Percentiles rank a stretch among this genome's conserved stretches.
Conservation (phyloP, 2,888 invertebrate genomes). For the Adelphocoris suturalis region DNA sequence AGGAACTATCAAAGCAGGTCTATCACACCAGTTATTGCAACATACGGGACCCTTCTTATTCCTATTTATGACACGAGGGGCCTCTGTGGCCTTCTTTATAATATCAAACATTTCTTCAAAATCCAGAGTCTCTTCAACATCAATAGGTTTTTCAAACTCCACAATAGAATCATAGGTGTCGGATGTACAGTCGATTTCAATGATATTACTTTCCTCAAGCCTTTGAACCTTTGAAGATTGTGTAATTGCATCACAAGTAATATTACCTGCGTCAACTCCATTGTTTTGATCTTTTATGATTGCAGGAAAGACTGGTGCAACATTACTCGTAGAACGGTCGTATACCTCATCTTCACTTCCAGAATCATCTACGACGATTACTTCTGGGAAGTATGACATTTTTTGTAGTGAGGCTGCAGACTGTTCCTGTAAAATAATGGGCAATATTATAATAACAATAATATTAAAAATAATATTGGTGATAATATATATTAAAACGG, state of each 20-base stretch:
- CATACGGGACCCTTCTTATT: constrained; percentile 37
- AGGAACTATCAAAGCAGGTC: background rate
- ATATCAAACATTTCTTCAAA: background rate
- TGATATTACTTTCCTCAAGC: background rate
- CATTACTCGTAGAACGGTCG: background rate
- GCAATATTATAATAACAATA: too few relatives aligned
- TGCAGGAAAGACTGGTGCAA: too few relatives aligned
- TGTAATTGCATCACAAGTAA: too few relatives aligned
- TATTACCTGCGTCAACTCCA: too few relatives aligned
- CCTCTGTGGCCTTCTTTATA: background rate
- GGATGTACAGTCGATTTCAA: background rate
- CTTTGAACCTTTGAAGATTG: too few relatives aligned
- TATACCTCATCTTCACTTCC: background rate
- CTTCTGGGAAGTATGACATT: background rate
- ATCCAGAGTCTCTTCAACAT: background rate
- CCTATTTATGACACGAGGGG: background rate
- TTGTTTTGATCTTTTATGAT: too few relatives aligned
- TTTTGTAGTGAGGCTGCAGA: background rate
- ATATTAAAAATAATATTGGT: too few relatives aligned
- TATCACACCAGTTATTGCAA: constrained; percentile 51
- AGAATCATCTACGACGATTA: constrained; percentile 2
- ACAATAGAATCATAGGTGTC: background rate
- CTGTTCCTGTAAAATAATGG: too few relatives aligned
- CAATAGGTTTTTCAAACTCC: background rate
- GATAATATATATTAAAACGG: too few relatives aligned